Evolutionary conservation across 1,140 invertebrate species (phyloP), one percentile per base, ranked within the genome.

Genomic region (Vanessa tameamea): DNA sequence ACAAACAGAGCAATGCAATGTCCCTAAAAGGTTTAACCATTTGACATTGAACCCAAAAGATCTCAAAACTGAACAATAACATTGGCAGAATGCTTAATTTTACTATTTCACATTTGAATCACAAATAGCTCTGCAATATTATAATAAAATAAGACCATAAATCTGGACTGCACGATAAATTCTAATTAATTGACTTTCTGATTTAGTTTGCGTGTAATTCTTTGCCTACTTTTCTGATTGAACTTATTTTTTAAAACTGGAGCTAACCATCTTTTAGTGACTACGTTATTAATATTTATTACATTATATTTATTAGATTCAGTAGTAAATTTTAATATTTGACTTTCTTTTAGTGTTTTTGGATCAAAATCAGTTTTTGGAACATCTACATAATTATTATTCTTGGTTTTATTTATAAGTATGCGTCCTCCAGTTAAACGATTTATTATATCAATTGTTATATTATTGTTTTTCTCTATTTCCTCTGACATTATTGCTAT

Each of bases 381-480:
- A 7, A 9, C 16, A 9, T 20, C 53, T 11, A 57, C 7, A 23
- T 9, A 23, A 23, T 20, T 14, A 50, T n/a, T 57, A 23, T 57
- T 57, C 9, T 13, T 23, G 13, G 9, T 57, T 9, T 57, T 16
- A 23, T 64, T 55, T 48, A 47, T 48, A 64, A 37, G 2, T 6
- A 64, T 51, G 20, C 2, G 8, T 43, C 23, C 16, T 67, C 72
- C 72, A 73, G 53, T 75, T 5, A 81, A 63, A 48, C 76, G 66
- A 20, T 73, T 78, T 20, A 84, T 78, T 16, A 85, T 76, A 68
- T 85, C 80, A 55, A 86, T 59, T 53, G 77, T 86, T 47, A 80
- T 78, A 47, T 85, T 82, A 65, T 87, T 88, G 55, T 86, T 82
- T 66, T 78, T 78, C 11, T 88, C 84, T 59, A 88, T 87, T 67